Percentiles rank a stretch among this genome's conserved stretches.
Conservation (phyloP, 2,113 vertebrate genomes). For the Apaloderma vittatum region DNA sequence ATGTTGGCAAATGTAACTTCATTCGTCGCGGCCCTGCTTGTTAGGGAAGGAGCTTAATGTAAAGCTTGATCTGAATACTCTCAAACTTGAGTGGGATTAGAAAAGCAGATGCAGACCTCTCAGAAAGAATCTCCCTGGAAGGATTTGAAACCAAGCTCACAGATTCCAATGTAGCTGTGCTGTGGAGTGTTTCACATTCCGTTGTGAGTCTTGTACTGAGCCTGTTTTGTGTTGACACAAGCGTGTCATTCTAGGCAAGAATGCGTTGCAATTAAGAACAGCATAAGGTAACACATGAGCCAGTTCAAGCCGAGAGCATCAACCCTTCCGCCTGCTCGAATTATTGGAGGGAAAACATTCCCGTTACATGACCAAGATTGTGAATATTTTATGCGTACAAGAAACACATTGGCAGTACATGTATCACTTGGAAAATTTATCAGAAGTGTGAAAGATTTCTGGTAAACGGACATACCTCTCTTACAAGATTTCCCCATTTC, state of each 20-base stretch:
- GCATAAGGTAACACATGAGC: background rate
- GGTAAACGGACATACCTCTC: background rate
- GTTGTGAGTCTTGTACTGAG: background rate
- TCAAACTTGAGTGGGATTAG: conserved; percentile 19
- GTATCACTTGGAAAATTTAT: background rate
- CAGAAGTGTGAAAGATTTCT: background rate
- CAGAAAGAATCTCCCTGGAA: conserved; percentile 14
- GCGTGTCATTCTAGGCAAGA: background rate
- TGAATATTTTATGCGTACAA: background rate
- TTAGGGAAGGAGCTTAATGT: background rate
- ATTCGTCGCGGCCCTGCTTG: background rate
- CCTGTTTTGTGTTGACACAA: conserved; percentile 19
- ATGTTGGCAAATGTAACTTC: background rate
- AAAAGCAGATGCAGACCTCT: conserved; percentile 33
- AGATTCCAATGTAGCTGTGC: background rate
- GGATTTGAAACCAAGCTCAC: background rate
- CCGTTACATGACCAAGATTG: background rate
- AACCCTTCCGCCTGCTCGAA: background rate
- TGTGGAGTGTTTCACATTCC: conserved; percentile 13
- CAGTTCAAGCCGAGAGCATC: background rate
- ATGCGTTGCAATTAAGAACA: background rate
- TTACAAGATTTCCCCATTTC: background rate
- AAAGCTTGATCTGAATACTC: conserved; percentile 1
- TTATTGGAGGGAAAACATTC: background rate
- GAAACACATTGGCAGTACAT: background rate